phyloP scores from a whole-genome alignment of 2,888 invertebrate genomes.

The Drosophila subquinaria region DNA sequence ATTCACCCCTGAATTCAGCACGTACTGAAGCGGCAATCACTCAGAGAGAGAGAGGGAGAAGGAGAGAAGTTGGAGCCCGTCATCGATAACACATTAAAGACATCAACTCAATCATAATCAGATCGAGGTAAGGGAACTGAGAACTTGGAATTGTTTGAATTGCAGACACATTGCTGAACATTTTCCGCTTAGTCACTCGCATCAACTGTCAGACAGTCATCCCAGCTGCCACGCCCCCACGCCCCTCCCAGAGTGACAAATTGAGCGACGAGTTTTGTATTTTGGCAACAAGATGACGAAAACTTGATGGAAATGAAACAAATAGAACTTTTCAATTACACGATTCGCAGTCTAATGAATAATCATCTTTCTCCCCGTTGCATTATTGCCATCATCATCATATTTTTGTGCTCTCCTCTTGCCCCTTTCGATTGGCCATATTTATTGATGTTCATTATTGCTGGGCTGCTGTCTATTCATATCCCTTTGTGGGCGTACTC shows the following conservation, averaged over 20 bases:
- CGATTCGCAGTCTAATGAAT: conserved; percentile 51
- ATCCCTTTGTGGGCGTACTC: conserved; percentile 10
- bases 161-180: conserved; percentile 38
- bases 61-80: conserved; percentile 11
- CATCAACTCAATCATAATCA: conserved; percentile 82
- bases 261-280: conserved; percentile 65
- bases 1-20: background rate
- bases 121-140: background rate
- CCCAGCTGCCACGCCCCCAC: conserved; percentile 39
- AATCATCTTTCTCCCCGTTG: conserved; percentile 39
- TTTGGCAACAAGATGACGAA: conserved; percentile 14
- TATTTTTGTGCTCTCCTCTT: background rate
- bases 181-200: conserved; percentile 66
- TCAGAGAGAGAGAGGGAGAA: background rate
- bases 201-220: conserved; percentile 54
- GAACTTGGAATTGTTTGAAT: background rate
- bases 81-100: conserved; percentile 78
- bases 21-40: background rate
- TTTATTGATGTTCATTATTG: conserved; percentile 68
- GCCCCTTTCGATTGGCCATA: conserved; percentile 28
- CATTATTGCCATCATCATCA: conserved; percentile 45
- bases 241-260: conserved; percentile 66
- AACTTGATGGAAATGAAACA: conserved; percentile 1
- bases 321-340: conserved; percentile 75
- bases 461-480: conserved; percentile 34